Evolutionary conservation across 2,797 vertebrate species (phyloP).

Genomic region (Tolypeutes matacus): DNA sequence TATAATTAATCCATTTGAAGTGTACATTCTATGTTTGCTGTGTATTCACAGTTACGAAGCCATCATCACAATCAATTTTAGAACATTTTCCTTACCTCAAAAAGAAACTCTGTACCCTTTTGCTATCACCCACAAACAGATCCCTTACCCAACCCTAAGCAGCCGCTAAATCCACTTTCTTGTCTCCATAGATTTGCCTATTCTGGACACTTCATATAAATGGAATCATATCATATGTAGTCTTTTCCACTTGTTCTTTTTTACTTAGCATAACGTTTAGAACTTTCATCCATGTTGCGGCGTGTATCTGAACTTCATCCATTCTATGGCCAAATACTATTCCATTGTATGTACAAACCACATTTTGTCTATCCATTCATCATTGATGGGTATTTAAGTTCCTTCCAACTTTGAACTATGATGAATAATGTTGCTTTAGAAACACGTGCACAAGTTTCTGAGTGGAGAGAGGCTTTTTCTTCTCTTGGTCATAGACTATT

Average conservation of each 20-base stretch:
- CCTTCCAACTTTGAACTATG: fast-evolving
- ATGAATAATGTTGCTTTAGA: fast-evolving
- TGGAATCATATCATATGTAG: fast-evolving
- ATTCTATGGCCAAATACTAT: fast-evolving
- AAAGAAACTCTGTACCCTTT: neutral
- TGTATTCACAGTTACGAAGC: fast-evolving
- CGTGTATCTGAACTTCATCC: fast-evolving
- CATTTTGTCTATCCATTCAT: fast-evolving
- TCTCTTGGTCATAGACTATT: fast-evolving
- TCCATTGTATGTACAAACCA: fast-evolving
- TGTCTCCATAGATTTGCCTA: fast-evolving
- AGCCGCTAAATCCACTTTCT: fast-evolving
- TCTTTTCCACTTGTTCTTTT: fast-evolving
- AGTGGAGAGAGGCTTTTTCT: fast-evolving
- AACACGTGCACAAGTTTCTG: fast-evolving
- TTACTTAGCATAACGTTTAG: fast-evolving
- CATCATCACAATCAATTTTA: fast-evolving
- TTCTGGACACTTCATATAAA: fast-evolving
- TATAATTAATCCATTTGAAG: fast-evolving
- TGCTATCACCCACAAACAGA: fast-evolving
- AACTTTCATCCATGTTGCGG: fast-evolving
- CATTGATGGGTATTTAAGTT: fast-evolving
- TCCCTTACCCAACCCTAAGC: fast-evolving
- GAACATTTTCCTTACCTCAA: too few relatives aligned
- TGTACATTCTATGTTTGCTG: fast-evolving